Conservation (phyloP, 1,140 invertebrate species). For the Aphidius ervi region DNA sequence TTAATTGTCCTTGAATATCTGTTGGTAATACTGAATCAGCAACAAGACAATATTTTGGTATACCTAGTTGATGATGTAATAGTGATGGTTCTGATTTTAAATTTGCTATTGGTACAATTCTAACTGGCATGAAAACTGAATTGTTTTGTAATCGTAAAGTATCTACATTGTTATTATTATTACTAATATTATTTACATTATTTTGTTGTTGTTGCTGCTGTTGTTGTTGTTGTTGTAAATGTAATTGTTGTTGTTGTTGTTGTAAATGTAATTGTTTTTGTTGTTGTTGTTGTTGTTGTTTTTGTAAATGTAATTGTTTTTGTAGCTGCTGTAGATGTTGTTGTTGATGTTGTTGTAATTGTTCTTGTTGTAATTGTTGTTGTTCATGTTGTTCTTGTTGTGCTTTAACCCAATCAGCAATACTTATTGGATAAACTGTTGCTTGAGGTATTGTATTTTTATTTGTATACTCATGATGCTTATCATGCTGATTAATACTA, state of each 20-base stretch:
- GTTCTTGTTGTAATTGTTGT: slow-evolving; percentile 3
- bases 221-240: no score
- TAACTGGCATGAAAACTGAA: slow-evolving; percentile 38
- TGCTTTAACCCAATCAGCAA: slow-evolving; percentile 34
- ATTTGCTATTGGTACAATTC: slow-evolving; percentile 44
- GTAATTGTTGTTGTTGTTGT: no score
- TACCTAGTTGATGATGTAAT: slow-evolving; percentile 42
- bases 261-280: no score
- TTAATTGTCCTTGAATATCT: slow-evolving; percentile 3
- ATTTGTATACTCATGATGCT: slow-evolving; percentile 14
- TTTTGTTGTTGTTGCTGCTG: slow-evolving; percentile 15
- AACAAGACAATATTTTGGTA: slow-evolving; percentile 47
- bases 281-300: slow-evolving; percentile 25
- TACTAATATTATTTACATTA: no score
- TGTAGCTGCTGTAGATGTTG: slow-evolving; percentile 15
- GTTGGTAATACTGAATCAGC: slow-evolving; percentile 27
- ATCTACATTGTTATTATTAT: no score
- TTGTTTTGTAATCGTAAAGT: background rate
- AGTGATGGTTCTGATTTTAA: slow-evolving; percentile 44
- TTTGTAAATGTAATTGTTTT: slow-evolving; percentile 4
- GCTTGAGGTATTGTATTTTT: slow-evolving; percentile 22
- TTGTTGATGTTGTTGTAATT: no score
- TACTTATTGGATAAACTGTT: slow-evolving; percentile 24
- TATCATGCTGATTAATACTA: slow-evolving; percentile 7
- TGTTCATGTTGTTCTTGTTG: slow-evolving; percentile 28